Conservation (phyloP, 2,113 vertebrate genomes). For the Lichenostomus cassidix region DNA sequence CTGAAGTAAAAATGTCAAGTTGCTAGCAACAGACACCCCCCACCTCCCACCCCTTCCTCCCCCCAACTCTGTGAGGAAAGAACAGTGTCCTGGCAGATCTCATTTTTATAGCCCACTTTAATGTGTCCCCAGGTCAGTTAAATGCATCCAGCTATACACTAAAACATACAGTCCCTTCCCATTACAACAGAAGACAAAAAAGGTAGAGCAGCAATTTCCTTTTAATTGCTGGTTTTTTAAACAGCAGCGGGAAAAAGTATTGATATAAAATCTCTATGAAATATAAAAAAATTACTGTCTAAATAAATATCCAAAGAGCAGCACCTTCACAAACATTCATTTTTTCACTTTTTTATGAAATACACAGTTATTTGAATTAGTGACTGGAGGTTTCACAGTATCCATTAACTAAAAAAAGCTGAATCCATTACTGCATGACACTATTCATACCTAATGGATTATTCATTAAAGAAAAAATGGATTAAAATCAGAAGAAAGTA, state of each 20-base stretch:
- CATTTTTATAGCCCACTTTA: not conserved
- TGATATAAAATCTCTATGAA: not conserved
- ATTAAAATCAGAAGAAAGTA: not conserved
- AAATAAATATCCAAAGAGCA: not conserved
- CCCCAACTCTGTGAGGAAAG: not conserved
- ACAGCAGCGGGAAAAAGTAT: not conserved
- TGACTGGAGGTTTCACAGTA: not conserved
- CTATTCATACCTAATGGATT: not conserved
- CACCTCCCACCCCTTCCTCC: fast-evolving
- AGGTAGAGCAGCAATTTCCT: not conserved
- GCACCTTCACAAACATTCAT: not conserved
- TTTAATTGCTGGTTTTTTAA: not conserved
- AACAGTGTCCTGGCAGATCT: not conserved
- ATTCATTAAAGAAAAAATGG: not conserved
- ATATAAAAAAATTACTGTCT: not conserved
- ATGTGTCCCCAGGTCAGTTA: not conserved
- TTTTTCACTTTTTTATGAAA: not conserved
- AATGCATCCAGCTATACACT: not conserved
- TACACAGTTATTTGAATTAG: not conserved
- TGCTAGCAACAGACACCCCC: not conserved
- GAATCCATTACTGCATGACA: not conserved
- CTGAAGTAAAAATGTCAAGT: conserved; percentile 7
- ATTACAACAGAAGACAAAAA: not conserved
- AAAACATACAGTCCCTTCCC: not conserved
- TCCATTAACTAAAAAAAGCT: not conserved